Percentiles rank a stretch among this genome's conserved stretches.
Conservation (phyloP, 1,140 invertebrate genomes). For the Sipha flava region DNA sequence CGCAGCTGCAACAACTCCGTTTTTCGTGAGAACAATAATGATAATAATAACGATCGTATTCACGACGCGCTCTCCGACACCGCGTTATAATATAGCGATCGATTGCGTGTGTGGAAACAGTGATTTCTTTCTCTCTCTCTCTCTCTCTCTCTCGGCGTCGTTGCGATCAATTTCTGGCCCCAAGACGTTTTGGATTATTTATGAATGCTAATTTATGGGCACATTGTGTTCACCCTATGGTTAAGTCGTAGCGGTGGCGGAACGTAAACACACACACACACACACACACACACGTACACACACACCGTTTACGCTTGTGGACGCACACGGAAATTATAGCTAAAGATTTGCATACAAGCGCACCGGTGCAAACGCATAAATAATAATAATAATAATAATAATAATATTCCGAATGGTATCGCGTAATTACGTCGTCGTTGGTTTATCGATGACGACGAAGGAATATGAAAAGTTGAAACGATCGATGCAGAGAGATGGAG, state of each 20-base stretch:
- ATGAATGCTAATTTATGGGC: slow-evolving; percentile 3
- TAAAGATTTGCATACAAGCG: not conserved
- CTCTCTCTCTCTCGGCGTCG: not conserved
- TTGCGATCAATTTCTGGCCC: not conserved
- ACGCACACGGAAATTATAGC: not conserved
- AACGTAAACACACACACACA: not conserved
- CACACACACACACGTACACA: not conserved
- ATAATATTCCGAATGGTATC: not conserved
- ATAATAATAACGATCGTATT: no score
- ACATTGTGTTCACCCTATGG: not conserved
- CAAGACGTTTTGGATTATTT: slow-evolving; percentile 15
- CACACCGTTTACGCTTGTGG: no score
- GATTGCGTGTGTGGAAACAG: slow-evolving; percentile 2
- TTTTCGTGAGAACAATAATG: no score
- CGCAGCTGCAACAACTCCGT: no score
- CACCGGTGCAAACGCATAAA: not conserved
- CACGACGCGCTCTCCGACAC: no score
- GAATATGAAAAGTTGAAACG: not conserved
- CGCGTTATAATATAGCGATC: not conserved
- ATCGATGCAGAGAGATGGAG: no score
- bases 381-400: not conserved
- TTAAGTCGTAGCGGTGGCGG: not conserved
- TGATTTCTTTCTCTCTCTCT: not conserved
- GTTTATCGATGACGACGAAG: no score
- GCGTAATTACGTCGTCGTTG: not conserved